Evolutionary conservation across 2,113 vertebrate genomes (phyloP).

Genomic region (Sceloporus undulatus): DNA sequence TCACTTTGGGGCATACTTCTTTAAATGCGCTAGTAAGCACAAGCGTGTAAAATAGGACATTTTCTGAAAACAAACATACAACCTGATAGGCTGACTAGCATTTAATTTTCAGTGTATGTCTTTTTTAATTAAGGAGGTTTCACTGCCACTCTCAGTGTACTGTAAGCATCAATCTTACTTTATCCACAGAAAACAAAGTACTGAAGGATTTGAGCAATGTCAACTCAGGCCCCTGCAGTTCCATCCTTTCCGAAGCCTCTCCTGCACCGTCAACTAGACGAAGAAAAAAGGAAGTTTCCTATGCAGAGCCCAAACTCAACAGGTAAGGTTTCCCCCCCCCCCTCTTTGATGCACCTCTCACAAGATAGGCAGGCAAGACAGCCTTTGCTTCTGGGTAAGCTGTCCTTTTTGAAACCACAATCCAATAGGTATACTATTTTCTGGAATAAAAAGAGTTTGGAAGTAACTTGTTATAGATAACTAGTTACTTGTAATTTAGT

Average conservation of each 20-base stretch:
- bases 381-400: neutral
- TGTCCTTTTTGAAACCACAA: too few species aligned
- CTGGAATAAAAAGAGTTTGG: neutral
- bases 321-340: conserved; percentile 49
- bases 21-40: neutral
- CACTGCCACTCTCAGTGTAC: neutral
- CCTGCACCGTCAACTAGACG: neutral
- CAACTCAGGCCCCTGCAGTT: neutral
- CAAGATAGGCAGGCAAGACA: too few species aligned
- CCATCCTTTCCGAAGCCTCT: fast-evolving
- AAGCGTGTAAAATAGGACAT: neutral
- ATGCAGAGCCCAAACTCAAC: conserved; percentile 64
- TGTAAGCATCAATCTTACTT: neutral
- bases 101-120: neutral
- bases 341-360: neutral
- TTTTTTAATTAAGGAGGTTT: neutral
- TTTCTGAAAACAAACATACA: neutral
- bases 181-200: conserved; percentile 56
- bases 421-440: neutral
- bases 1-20: neutral
- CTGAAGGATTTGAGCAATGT: conserved; percentile 65
- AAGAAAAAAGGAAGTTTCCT: conserved; percentile 48
- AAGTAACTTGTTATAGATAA: too few species aligned
- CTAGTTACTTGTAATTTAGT: too few species aligned
- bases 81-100: neutral